phyloP scores from a whole-genome alignment of 2,888 invertebrate genomes.

The Eledona agricola region DNA sequence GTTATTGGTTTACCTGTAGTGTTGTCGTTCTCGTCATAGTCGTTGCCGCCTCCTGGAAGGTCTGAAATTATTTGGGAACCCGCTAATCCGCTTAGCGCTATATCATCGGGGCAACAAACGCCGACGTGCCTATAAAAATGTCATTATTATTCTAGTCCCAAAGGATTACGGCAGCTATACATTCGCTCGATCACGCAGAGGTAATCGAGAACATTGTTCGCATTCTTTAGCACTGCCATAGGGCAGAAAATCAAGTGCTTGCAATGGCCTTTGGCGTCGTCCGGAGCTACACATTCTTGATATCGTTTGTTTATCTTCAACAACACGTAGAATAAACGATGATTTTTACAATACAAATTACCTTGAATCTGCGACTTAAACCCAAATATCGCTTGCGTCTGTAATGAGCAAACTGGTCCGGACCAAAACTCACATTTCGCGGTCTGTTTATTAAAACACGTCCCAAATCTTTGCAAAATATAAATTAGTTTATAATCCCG shows the following conservation, averaged over 20 bases:
- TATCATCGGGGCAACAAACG: conserved; percentile 76
- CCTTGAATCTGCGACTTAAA: conserved; percentile 41
- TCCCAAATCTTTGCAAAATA: no score
- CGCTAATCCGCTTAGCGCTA: conserved; percentile 54
- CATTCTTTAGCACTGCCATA: conserved; percentile 62
- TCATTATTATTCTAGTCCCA: conserved; percentile 7
- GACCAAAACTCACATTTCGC: no score
- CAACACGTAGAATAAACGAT: not conserved
- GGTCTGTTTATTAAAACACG: no score
- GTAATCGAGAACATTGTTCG: conserved; percentile 70
- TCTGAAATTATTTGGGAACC: conserved; percentile 59
- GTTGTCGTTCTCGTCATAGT: conserved; percentile 63
- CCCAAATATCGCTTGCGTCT: conserved; percentile 53
- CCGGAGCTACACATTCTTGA: conserved; percentile 68
- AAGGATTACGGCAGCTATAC: conserved; percentile 61
- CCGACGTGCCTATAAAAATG: conserved; percentile 69
- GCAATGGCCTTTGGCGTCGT: conserved; percentile 73
- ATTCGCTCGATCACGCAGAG: conserved; percentile 74
- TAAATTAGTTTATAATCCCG: no score
- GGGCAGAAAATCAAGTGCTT: conserved; percentile 72
- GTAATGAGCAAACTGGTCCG: conserved; percentile 10
- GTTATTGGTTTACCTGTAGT: conserved; percentile 51
- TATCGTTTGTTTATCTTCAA: conserved; percentile 71
- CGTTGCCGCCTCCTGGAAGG: conserved; percentile 66
- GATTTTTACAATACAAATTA: not conserved